A percentile compares a stretch with the other conserved stretches of the same genome.
Conservation (phyloP, 2,113 vertebrate species). For the Larimichthys crocea region DNA sequence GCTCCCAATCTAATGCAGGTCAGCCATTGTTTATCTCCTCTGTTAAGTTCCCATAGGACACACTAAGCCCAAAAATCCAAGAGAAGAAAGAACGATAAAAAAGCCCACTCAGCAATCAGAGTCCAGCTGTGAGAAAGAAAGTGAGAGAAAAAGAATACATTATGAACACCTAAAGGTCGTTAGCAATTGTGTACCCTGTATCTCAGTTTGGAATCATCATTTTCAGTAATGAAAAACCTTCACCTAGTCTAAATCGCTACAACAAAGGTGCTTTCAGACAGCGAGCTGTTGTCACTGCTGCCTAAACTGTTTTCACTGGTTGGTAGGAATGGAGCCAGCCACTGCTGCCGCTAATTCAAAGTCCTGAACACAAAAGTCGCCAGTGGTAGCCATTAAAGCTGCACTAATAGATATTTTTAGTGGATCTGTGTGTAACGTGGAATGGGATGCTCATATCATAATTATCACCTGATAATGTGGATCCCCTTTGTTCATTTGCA, state of each 20-base stretch:
- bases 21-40: constrained; percentile 59
- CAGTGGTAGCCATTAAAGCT: too few relatives aligned
- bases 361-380: too few relatives aligned
- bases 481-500: too few relatives aligned
- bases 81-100: constrained; percentile 30
- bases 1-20: constrained; percentile 61
- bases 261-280: neutral
- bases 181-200: neutral
- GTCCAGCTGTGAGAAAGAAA: constrained; percentile 12
- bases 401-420: neutral
- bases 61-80: constrained; percentile 40
- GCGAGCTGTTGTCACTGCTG: neutral
- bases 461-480: too few relatives aligned
- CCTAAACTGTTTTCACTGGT: neutral
- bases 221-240: neutral
- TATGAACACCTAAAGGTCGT: neutral
- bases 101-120: constrained; percentile 48
- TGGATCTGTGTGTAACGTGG: neutral
- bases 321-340: neutral
- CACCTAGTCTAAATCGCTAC: neutral
- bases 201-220: neutral
- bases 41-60: constrained; percentile 55
- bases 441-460: neutral
- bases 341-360: neutral
- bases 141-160: neutral